Evolutionary conservation across 2,888 invertebrate genomes (phyloP).

Genomic region (Ophion ventricosus): DNA sequence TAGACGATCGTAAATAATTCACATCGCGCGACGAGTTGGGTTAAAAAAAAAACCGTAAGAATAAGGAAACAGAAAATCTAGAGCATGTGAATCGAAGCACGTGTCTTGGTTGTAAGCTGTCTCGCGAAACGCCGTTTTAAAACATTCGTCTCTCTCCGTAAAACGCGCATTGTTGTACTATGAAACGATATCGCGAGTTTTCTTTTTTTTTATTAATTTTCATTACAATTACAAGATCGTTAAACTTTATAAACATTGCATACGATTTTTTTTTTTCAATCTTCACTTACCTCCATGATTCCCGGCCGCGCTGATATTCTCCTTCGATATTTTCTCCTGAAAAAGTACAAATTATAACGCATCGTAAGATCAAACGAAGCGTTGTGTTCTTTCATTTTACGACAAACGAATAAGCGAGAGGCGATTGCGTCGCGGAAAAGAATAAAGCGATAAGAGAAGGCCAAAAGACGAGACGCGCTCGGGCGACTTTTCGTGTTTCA

Average conservation of each 20-base stretch:
- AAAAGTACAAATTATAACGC: slow-evolving; percentile 66
- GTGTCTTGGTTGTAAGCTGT: slow-evolving; percentile 57
- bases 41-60: slow-evolving; percentile 31
- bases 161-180: slow-evolving; percentile 25
- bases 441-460: slow-evolving; percentile 1
- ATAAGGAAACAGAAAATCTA: slow-evolving; percentile 45
- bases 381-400: slow-evolving; percentile 7
- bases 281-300: slow-evolving; percentile 81
- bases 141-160: slow-evolving; percentile 26
- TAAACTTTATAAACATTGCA: not conserved
- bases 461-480: not conserved
- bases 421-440: not conserved
- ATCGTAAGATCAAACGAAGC: slow-evolving; percentile 49
- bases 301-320: slow-evolving; percentile 80
- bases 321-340: slow-evolving; percentile 82
- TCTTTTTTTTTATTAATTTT: not conserved
- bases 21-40: not conserved
- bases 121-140: slow-evolving; percentile 37
- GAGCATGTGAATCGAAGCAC: slow-evolving; percentile 68
- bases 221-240: not conserved
- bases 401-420: not conserved
- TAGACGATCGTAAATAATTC: slow-evolving; percentile 56
- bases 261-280: not conserved
- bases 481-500: not conserved
- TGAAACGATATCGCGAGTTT: not conserved